These are phyloP conservation scores for Sus scrofa DNA, from an alignment of 2,113 vertebrate genomes.

Conservation along the genomic window T2T-Sscrofa CM000812.6:37594001-37594500, in stretches of 20 bases:
- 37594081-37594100: accelerated
- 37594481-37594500: neutral
- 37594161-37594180: neutral
- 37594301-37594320: slow-evolving; percentile 85
- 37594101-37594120: accelerated
- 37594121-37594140: neutral
- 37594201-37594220: neutral
- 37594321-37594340: slow-evolving; percentile 81
- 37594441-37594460: slow-evolving; percentile 40
- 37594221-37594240: slow-evolving; percentile 58
- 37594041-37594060: neutral
- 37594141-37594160: neutral
- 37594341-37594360: slow-evolving; percentile 86
- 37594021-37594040: accelerated
- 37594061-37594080: neutral
- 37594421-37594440: slow-evolving; percentile 75
- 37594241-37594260: slow-evolving; percentile 47
- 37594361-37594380: slow-evolving; percentile 84
- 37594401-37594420: slow-evolving; percentile 86
- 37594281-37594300: slow-evolving; percentile 70
- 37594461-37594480: neutral
- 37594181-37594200: neutral
- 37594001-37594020: neutral
- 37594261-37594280: slow-evolving; percentile 80
- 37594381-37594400: slow-evolving; percentile 83